A percentile compares a stretch with the other conserved stretches of the same genome.
Evolutionary conservation across 2,797 vertebrate species (phyloP).

Genomic region (Poeciliopsis turneri): DNA sequence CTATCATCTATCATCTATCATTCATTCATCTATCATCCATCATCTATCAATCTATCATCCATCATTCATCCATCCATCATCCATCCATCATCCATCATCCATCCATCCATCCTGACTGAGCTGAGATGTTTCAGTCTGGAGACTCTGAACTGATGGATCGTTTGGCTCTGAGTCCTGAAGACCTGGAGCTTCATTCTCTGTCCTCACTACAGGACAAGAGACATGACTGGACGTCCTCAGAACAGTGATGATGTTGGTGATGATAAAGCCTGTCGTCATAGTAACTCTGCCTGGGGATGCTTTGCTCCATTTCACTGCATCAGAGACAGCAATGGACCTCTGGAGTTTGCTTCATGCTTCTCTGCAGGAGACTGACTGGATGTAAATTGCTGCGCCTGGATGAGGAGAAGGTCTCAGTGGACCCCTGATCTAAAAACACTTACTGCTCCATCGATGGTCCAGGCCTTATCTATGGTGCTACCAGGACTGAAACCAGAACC

Average conservation of each 20-base stretch:
- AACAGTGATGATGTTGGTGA: constrained; percentile 18
- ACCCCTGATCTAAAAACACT: not conserved
- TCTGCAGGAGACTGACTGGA: not conserved
- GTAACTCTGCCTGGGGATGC: constrained; percentile 29
- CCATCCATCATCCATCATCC: too few species aligned
- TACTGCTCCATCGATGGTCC: not conserved
- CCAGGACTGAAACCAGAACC: not conserved
- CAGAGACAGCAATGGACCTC: constrained; percentile 18
- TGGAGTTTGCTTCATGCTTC: not conserved
- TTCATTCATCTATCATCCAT: too few species aligned
- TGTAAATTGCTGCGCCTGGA: too few species aligned
- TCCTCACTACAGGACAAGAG: constrained; percentile 29
- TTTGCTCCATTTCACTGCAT: constrained; percentile 27
- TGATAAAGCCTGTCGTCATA: constrained; percentile 39
- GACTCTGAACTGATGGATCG: not conserved
- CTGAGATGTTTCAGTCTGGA: not conserved
- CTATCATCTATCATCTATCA: too few species aligned
- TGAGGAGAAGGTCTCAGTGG: too few species aligned
- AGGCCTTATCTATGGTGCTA: not conserved
- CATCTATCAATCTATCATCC: too few species aligned
- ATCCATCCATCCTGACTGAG: not conserved
- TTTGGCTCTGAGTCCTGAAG: not conserved
- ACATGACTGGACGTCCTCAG: constrained; percentile 19
- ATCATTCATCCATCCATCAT: too few species aligned
- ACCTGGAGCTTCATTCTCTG: not conserved